A percentile compares a stretch with the other conserved stretches of the same genome.
phyloP scores from a whole-genome alignment of 2,888 invertebrate species.

The Platycheirus rosarum region DNA sequence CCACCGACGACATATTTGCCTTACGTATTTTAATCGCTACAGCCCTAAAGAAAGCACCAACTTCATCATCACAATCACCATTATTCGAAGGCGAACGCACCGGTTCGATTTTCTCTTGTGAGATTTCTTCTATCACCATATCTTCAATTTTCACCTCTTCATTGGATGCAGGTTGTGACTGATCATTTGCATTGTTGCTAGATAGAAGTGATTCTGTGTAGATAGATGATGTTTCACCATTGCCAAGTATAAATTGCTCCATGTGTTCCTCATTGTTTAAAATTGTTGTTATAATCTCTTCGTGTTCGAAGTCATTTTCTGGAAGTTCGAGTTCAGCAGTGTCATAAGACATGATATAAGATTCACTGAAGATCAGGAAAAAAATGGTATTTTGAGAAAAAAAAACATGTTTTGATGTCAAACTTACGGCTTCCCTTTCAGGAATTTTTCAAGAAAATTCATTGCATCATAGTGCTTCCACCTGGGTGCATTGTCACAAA shows the following conservation, averaged over 20 bases:
- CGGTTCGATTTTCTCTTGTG: neutral
- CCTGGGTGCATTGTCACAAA: conserved; percentile 76
- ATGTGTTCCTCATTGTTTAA: conserved; percentile 2
- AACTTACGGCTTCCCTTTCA: conserved; percentile 79
- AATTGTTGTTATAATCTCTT: neutral
- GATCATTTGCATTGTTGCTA: neutral
- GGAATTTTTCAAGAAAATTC: conserved; percentile 79
- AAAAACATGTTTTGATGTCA: neutral
- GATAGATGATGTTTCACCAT: conserved; percentile 37
- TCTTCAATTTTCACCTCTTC: conserved; percentile 4
- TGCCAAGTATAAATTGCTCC: neutral
- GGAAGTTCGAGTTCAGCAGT: neutral
- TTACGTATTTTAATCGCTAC: conserved; percentile 81
- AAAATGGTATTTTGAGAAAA: neutral
- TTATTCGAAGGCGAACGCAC: neutral
- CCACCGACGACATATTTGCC: conserved; percentile 79
- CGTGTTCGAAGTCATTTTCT: conserved; percentile 19
- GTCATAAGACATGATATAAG: neutral
- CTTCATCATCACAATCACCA: conserved; percentile 78
- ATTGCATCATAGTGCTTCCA: conserved; percentile 81
- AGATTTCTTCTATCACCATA: neutral
- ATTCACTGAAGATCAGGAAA: neutral
- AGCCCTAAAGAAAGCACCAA: conserved; percentile 80
- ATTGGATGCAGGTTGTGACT: neutral
- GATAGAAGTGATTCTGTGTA: conserved; percentile 66